These are phyloP conservation scores for Diachrysia chrysitis DNA, from an alignment of 2,888 invertebrate species.

Conservation along the genomic window DNA sequence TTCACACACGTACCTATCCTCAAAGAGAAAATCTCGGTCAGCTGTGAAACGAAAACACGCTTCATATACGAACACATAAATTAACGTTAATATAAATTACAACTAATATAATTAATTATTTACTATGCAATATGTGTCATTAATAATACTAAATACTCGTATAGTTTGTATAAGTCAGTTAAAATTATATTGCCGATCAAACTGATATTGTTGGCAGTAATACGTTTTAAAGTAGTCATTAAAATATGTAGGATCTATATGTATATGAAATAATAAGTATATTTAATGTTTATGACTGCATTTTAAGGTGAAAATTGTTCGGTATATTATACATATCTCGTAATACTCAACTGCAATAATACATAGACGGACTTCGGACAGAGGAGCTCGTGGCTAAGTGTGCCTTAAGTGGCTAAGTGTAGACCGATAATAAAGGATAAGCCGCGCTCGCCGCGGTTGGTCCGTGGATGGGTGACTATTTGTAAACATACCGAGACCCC, in stretches of 20 bases:
- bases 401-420: too few relatives aligned
- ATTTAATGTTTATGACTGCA: too few relatives aligned
- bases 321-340: too few relatives aligned
- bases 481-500: too few relatives aligned
- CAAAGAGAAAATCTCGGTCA: slow-evolving; percentile 39
- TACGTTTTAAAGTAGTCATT: not conserved
- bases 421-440: too few relatives aligned
- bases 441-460: too few relatives aligned
- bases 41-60: slow-evolving; percentile 11
- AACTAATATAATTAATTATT: slow-evolving; percentile 34
- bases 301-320: too few relatives aligned
- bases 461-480: too few relatives aligned
- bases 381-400: too few relatives aligned
- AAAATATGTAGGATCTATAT: slow-evolving; percentile 3
- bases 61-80: slow-evolving; percentile 34
- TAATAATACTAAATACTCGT: slow-evolving; percentile 22
- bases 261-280: too few relatives aligned
- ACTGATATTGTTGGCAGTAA: slow-evolving; percentile 23
- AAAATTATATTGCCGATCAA: slow-evolving; percentile 20
- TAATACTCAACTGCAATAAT: too few relatives aligned
- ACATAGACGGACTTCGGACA: too few relatives aligned
- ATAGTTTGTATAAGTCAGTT: slow-evolving; percentile 12
- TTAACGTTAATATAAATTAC: slow-evolving; percentile 18
- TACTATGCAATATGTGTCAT: slow-evolving; percentile 18
- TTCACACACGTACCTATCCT: slow-evolving; percentile 12